Evolutionary conservation across 2,888 invertebrate genomes (phyloP), one percentile per base, ranked within the genome.

Genomic region (Xanthia icteritia): DNA sequence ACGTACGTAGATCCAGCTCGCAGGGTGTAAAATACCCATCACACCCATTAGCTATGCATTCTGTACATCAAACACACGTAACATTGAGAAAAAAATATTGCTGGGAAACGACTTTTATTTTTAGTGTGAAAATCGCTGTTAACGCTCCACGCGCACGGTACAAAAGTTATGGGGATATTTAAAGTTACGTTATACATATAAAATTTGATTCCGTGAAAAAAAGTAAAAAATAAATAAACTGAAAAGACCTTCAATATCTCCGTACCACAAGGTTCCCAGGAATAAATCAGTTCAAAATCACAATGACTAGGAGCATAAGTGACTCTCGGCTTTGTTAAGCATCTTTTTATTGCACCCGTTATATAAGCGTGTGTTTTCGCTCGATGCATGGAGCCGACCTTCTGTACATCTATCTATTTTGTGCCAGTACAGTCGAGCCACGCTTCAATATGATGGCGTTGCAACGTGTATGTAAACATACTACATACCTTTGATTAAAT

Each of bases 391-490:
- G 23, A 82, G 17, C 4, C 0, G 31, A 15, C 17, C 31, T 78
- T 82, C 82, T 82, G 76, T 42, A n/a, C 3, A 0, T 58, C 1
- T 56, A 39, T 15, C 0, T 65, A 15, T 27, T 31, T 51, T 15
- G 42, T 27, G 48, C 0, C n/a, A 23, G 5, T 3, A 17, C 42
- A 23, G 64, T 65, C 42, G 51, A 82, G 36, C 48, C 58, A 61
- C 48, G 68, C 48, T 82, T 39, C 54, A 84, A 68, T 81, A 58
- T 78, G 56, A 71, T 72, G 51, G 56, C 48, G 27, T 42, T 77
- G 73, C 73, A 80, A 60, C 39, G 54, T 64, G n/a, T 48, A n/a
- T 8, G 48, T 48, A 17, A 27, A 56, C 6, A 48, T 48, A 9
- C 11, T 42, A 6, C 9, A 66, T 76, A 69, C 27, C 45, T 56